phyloP scores from a whole-genome alignment of 2,113 vertebrate species.

The Myrmecobius fasciatus region DNA sequence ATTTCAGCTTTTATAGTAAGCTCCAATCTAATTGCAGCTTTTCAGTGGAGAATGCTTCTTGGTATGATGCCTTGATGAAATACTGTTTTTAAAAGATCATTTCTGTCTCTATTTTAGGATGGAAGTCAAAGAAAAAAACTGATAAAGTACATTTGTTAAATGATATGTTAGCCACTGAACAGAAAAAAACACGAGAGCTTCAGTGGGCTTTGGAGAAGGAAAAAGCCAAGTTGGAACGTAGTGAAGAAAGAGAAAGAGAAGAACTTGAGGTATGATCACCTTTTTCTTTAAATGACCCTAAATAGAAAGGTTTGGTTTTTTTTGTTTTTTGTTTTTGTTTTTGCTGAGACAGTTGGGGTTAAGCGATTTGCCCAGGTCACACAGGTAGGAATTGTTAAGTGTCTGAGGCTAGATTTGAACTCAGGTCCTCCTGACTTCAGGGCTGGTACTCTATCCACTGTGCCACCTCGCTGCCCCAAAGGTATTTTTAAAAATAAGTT shows the following conservation, averaged over 20 bases:
- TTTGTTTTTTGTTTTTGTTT: no score
- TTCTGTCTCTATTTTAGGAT: slow-evolving; percentile 81
- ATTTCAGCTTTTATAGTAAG: slow-evolving; percentile 37
- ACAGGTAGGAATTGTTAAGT: no score
- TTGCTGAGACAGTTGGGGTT: no score
- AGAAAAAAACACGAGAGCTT: slow-evolving; percentile 90
- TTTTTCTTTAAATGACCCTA: slow-evolving; percentile 26
- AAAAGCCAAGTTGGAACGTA: slow-evolving; percentile 86
- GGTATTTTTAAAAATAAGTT: neutral
- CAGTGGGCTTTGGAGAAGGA: slow-evolving; percentile 95
- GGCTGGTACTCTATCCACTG: no score
- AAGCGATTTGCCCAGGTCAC: no score
- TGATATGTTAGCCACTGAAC: slow-evolving; percentile 89
- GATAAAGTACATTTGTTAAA: slow-evolving; percentile 89
- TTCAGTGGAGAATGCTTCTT: neutral
- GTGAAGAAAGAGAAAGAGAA: slow-evolving; percentile 88
- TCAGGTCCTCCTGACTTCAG: no score
- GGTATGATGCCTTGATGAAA: neutral
- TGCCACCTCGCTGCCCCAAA: neutral
- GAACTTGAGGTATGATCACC: slow-evolving; percentile 90
- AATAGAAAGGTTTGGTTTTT: neutral
- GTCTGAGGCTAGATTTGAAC: no score
- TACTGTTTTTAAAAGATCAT: slow-evolving; percentile 19
- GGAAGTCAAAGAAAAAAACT: slow-evolving; percentile 91
- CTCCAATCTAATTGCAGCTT: neutral